A percentile compares a stretch with the other conserved stretches of the same genome.
phyloP scores from a whole-genome alignment of 2,797 vertebrate species.

The Ammospiza maritima region DNA sequence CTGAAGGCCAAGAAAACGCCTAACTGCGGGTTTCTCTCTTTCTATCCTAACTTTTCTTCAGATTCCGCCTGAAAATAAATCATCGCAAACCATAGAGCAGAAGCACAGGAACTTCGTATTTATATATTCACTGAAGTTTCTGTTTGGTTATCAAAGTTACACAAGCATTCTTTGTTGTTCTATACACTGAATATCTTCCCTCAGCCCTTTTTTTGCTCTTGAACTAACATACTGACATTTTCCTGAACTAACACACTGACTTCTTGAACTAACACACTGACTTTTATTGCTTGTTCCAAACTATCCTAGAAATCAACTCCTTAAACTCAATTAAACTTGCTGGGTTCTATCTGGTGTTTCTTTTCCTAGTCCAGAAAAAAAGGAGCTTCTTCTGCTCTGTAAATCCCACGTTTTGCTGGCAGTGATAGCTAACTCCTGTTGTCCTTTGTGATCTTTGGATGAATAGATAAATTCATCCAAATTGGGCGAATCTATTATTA shows the following conservation, averaged over 20 bases:
- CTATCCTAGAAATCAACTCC: background rate
- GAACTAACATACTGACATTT: background rate
- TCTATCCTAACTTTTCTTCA: background rate
- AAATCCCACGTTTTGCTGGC: background rate
- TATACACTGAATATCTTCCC: background rate
- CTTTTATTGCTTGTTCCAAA: background rate
- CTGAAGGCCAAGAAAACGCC: background rate
- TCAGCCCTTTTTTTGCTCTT: background rate
- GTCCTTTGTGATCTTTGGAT: background rate
- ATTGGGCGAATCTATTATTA: too few species aligned
- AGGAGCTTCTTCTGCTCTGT: background rate
- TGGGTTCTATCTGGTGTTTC: background rate
- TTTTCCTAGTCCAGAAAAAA: background rate
- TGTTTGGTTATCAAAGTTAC: background rate
- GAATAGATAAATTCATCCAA: background rate
- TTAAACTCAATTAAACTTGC: background rate
- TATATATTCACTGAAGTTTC: background rate
- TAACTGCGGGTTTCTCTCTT: background rate
- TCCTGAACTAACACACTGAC: background rate
- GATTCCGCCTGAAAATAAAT: background rate
- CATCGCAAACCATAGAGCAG: background rate
- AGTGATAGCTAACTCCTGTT: background rate
- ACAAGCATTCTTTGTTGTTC: background rate
- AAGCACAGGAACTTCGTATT: background rate
- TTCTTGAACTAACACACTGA: background rate